Percentiles rank a stretch among this genome's conserved stretches.
Conservation (phyloP, 2,888 invertebrate species). For the Celastrina argiolus region DNA sequence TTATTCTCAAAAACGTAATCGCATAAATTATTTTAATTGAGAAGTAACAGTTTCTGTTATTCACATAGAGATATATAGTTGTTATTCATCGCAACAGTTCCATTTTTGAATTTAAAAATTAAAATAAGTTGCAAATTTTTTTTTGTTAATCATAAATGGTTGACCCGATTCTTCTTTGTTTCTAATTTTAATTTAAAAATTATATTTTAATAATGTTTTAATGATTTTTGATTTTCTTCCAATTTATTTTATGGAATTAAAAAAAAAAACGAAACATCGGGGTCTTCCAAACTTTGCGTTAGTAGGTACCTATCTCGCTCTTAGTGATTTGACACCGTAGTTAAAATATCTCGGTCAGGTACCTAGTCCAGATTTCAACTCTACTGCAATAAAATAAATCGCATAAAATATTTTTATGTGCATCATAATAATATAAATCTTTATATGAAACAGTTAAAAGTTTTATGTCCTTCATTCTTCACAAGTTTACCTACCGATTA, state of each 20-base stretch:
- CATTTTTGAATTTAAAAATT: not conserved
- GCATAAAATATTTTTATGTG: not conserved
- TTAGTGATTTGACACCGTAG: not conserved
- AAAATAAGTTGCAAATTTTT: not conserved
- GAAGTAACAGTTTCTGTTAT: not conserved
- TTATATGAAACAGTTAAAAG: not conserved
- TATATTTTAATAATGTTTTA: not conserved
- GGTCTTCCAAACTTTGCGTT: not conserved
- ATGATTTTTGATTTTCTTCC: not conserved
- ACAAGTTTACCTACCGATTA: no score
- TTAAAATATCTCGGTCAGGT: slow-evolving; percentile 1
- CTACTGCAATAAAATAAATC: not conserved
- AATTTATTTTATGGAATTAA: not conserved
- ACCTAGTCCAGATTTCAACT: not conserved
- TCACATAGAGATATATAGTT: no score
- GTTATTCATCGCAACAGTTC: not conserved
- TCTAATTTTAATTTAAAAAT: not conserved
- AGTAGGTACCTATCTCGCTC: not conserved
- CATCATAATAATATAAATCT: not conserved
- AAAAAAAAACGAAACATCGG: not conserved
- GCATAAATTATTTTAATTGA: slow-evolving; percentile 9
- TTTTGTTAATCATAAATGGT: not conserved
- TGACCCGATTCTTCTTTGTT: not conserved
- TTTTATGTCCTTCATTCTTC: no score
- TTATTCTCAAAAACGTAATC: not conserved